Evolutionary conservation across 2,888 invertebrate genomes (phyloP).

Genomic region (Crematogaster levior): DNA sequence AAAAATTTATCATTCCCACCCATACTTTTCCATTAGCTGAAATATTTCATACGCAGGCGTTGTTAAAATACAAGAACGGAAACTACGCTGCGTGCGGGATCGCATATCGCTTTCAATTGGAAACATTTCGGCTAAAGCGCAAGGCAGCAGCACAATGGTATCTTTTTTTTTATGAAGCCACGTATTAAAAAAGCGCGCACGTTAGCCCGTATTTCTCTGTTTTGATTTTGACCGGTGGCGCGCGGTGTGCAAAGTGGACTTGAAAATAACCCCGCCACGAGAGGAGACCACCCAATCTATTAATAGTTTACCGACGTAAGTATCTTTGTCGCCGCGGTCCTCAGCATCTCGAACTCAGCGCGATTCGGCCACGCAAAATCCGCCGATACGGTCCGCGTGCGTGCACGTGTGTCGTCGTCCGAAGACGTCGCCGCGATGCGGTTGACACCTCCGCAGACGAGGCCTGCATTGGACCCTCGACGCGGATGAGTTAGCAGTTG

Average conservation of each 20-base stretch:
- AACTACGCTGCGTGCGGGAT: slow-evolving; percentile 12
- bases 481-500: slow-evolving; percentile 45
- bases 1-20: slow-evolving; percentile 25
- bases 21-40: slow-evolving; percentile 17
- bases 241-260: slow-evolving; percentile 76
- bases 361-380: slow-evolving; percentile 70
- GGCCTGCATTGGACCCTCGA: slow-evolving; percentile 2
- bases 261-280: slow-evolving; percentile 83
- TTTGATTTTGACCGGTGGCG: slow-evolving; percentile 74
- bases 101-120: slow-evolving; percentile 19
- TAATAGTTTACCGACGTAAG: slow-evolving; percentile 79
- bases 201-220: slow-evolving; percentile 70
- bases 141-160: slow-evolving; percentile 3
- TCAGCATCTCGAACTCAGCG: slow-evolving; percentile 67
- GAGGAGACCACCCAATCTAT: slow-evolving; percentile 80
- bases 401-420: slow-evolving; percentile 59
- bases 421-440: slow-evolving; percentile 51
- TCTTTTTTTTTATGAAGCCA: slow-evolving; percentile 43
- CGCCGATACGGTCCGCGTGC: slow-evolving; percentile 69
- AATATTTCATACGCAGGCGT: slow-evolving; percentile 14
- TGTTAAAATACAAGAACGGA: slow-evolving; percentile 13
- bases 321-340: slow-evolving; percentile 81
- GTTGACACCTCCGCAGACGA: slow-evolving; percentile 55
- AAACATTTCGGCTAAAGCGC: slow-evolving; percentile 23
- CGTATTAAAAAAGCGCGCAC: slow-evolving; percentile 59